These are phyloP conservation scores for Aurelia aurita DNA, from an alignment of 30 jellyfish, hydroid and myxozoan genomes.

Conservation along the genomic window DNA sequence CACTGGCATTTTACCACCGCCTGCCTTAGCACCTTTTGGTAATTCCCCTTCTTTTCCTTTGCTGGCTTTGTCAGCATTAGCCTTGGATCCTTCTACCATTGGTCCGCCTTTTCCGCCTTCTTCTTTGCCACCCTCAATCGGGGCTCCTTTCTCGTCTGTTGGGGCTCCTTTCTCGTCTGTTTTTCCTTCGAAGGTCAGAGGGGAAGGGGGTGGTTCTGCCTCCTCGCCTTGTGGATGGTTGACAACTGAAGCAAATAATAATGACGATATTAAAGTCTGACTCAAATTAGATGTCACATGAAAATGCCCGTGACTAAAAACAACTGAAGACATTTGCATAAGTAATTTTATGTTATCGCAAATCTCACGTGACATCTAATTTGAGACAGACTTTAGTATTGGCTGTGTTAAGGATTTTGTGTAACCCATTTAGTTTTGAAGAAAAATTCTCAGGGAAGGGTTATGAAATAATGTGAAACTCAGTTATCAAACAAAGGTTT, in stretches of 20 bases:
- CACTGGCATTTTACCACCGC: conserved; percentile 68
- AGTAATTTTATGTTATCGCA: no score
- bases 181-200: conserved; percentile 63
- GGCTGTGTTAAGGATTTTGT: no score
- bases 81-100: conserved; percentile 69
- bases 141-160: conserved; percentile 4
- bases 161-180: conserved; percentile 75
- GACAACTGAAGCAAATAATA: conserved; percentile 21
- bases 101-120: conserved; percentile 93
- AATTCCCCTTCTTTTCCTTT: conserved; percentile 68
- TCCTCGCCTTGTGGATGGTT: conserved; percentile 65
- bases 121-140: conserved; percentile 78
- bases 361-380: no score
- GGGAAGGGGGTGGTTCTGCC: conserved; percentile 79
- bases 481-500: no score
- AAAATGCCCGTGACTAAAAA: no score
- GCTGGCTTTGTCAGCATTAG: conserved; percentile 30
- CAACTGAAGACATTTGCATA: no score
- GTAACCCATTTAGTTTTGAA: no score
- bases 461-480: no score
- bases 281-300: no score
- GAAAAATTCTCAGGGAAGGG: no score
- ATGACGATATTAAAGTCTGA: no score
- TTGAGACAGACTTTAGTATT: no score
- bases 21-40: conserved; percentile 66